Evolutionary conservation across 2,113 vertebrate species (phyloP), one percentile per base, ranked within the genome.

Genomic region (Hippocampus comes): DNA sequence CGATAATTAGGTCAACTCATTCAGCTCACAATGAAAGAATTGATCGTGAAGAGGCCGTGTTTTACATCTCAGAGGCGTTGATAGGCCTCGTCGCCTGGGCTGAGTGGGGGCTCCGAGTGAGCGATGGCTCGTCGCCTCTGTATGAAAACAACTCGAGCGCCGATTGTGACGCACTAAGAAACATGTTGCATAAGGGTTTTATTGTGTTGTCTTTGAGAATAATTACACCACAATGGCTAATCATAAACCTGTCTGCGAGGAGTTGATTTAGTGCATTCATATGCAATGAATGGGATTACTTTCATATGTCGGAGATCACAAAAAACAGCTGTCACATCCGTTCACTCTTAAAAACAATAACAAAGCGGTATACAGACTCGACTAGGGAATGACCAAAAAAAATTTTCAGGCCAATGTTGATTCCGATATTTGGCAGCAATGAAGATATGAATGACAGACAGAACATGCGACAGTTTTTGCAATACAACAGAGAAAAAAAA

Each of bases 11-110:
- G 53, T 78, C 70, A 75, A 78, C 81, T 84, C 72, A 82, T 86
- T 70, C 86, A 82, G 86, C 48, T 76, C 75, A 74, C 74, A 73
- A 85, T 79, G 76, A 66, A 84, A 86, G 79, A 76, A 83, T 80
- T 38, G 75, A 81, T 72, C 1, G 34, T 82, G 63, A 63, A 87
- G 86, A 79, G 82, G 70, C 25, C 0, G 1, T 76, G 84, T 78
- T 90, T 87, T 88, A 78, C 86, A 88, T 90, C 71, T 83, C 84
- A 67, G 82, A 84, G 86, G 84, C 82, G 89, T 89, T 88, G 87
- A 90, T 89, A 83, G 80, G 80, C 67, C 84, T 89, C 84, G 79
- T 82, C 63, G 9, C 12, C 75, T 79, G 80, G 3, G 79, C 82
- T 71, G 56, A 84, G 85, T 59, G 15, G 34, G 27, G 34, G 27